Evolutionary conservation across 2,888 invertebrate species (phyloP).

Genomic region (Diarsia dahlii): DNA sequence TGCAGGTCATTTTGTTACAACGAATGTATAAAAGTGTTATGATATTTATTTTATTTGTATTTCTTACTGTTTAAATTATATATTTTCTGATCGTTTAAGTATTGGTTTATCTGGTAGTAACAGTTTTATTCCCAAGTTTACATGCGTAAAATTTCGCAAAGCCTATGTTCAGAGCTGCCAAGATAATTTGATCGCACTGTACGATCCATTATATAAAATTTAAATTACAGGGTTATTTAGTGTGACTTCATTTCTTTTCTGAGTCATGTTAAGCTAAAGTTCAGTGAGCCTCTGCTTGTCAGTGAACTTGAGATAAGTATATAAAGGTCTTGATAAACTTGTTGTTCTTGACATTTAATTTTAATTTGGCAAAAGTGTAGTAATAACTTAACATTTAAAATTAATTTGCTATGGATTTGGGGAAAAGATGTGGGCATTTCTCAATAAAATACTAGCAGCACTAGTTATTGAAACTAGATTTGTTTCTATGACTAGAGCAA

Average conservation of each 20-base stretch:
- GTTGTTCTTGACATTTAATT: conserved; percentile 41
- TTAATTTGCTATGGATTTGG: background rate
- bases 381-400: background rate
- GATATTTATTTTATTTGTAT: too few relatives aligned
- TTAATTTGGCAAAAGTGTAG: background rate
- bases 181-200: too few relatives aligned
- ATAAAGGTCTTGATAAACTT: conserved; percentile 2
- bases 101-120: too few relatives aligned
- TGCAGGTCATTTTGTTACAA: too few relatives aligned
- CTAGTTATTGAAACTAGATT: background rate
- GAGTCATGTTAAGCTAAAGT: conserved; percentile 31
- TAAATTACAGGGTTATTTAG: conserved; percentile 6
- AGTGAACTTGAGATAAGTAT: conserved; percentile 16
- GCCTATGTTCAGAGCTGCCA: too few relatives aligned
- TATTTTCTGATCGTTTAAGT: too few relatives aligned
- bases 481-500: background rate
- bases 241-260: conserved; percentile 21
- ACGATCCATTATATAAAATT: background rate
- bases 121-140: too few relatives aligned
- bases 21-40: too few relatives aligned
- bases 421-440: background rate
- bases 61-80: too few relatives aligned
- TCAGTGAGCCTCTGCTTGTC: conserved; percentile 4
- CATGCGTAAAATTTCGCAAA: too few relatives aligned
- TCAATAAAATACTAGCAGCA: background rate